Percentiles rank a stretch among this genome's conserved stretches.
phyloP scores from a whole-genome alignment of 1,140 invertebrate species.

The Marisa cornuarietis region DNA sequence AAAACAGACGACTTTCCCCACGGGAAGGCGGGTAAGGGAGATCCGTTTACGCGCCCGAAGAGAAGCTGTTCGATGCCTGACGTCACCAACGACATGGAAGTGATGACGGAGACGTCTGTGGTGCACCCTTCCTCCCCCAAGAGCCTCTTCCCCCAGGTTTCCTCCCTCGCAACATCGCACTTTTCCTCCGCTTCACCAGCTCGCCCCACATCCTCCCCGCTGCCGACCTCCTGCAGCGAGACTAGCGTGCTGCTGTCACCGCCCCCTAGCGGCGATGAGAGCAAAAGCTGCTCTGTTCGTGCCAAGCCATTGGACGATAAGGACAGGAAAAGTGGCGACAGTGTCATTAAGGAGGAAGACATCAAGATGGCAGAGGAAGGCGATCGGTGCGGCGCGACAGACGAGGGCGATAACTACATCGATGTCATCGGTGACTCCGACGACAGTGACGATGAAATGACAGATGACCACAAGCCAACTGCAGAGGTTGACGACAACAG shows the following conservation, averaged over 20 bases:
- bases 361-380: neutral
- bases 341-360: neutral
- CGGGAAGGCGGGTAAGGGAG: too few species aligned
- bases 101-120: neutral
- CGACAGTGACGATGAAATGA: slow-evolving; percentile 1
- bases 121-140: too few species aligned
- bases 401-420: slow-evolving; percentile 19
- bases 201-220: neutral
- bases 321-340: neutral
- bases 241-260: neutral
- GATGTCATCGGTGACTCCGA: slow-evolving; percentile 18
- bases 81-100: slow-evolving; percentile 6
- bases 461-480: too few species aligned
- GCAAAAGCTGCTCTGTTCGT: neutral
- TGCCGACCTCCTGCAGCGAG: neutral
- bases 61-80: neutral
- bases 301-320: neutral
- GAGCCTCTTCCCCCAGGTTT: neutral
- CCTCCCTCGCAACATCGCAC: neutral
- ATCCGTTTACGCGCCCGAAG: too few species aligned
- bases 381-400: neutral
- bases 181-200: neutral
- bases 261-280: neutral
- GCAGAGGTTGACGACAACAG: neutral
- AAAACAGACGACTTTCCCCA: too few species aligned